Conservation (phyloP, 2,797 vertebrate species). For the Brachymystax lenok region DNA sequence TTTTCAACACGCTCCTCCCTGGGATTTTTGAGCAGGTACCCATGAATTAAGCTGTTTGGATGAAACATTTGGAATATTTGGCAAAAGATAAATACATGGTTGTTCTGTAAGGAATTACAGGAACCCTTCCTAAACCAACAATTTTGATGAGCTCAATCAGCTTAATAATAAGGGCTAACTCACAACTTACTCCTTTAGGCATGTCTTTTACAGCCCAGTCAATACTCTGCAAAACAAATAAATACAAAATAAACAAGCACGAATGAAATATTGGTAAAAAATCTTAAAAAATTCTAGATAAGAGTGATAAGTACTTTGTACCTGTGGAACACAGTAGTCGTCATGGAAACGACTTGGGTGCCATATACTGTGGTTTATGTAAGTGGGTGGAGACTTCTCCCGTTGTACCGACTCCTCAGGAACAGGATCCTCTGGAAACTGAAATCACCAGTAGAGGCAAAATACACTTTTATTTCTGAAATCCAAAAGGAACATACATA, state of each 20-base stretch:
- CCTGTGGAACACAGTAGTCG: neutral
- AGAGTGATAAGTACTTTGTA: neutral
- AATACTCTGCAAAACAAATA: neutral
- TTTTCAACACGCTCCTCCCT: too few species aligned
- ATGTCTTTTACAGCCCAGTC: neutral
- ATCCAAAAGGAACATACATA: neutral
- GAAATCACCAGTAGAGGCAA: neutral
- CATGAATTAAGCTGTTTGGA: too few species aligned
- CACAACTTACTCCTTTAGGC: neutral
- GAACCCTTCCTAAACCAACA: too few species aligned
- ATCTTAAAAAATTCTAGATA: neutral
- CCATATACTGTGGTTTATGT: neutral
- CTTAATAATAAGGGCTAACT: neutral
- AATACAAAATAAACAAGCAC: neutral
- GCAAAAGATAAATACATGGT: too few species aligned
- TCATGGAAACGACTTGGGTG: neutral
- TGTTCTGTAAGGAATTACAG: too few species aligned
- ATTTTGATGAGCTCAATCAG: too few species aligned
- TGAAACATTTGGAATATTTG: too few species aligned
- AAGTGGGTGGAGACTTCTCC: neutral
- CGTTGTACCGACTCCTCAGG: neutral
- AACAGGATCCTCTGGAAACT: neutral
- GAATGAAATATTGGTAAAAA: neutral
- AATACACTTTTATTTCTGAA: neutral
- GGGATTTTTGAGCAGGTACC: too few species aligned